Evolutionary conservation across 2,797 vertebrate species (phyloP), one percentile per base, ranked within the genome.

Genomic region (Molossus molossus): DNA sequence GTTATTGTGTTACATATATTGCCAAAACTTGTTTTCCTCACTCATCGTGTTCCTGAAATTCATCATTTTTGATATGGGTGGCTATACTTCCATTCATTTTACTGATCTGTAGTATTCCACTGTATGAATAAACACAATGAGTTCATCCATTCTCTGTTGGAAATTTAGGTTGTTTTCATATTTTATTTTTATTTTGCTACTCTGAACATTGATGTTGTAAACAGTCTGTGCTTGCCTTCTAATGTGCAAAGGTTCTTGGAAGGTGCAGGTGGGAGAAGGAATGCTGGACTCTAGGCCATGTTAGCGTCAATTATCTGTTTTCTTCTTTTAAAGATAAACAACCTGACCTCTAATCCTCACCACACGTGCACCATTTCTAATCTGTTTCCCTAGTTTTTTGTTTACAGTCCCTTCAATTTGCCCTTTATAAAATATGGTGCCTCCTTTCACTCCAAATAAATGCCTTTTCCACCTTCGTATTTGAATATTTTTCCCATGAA

Each of bases 51-150:
- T 90, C 90, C 72, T 81, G 37, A 84, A 72, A 91, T 70, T 83
- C 20, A 70, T 76, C 10, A 27, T 80, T 83, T 25, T 76, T 65
- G 75, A 67, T 18, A 25, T 40, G 3, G 9, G 27, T 69, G 90
- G 13, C 72, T 92, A 29, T 45, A 20, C 3, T 80, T 75, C 81
- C 10, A 69, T 62, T 95, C 65, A 77, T 80, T 88, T 93, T 89
- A 64, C n/a, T 58, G 17, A 58, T n/a, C 11, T n/a, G 10, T 27
- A 50, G 9, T 83, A 83, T 79, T 62, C 23, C 25, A 82, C 48
- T 84, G 4, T 82, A n/a, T 65, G 60, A 75, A 13, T 73, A 64
- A 60, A 25, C 14, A 37, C 25, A 86, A 45, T 29, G 4, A 40
- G n/a, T 64, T 60, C 81, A 48, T 48, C 14, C 13, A 48, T 25